phyloP scores from a whole-genome alignment of 2,888 invertebrate species.

The Charanyca ferruginea region DNA sequence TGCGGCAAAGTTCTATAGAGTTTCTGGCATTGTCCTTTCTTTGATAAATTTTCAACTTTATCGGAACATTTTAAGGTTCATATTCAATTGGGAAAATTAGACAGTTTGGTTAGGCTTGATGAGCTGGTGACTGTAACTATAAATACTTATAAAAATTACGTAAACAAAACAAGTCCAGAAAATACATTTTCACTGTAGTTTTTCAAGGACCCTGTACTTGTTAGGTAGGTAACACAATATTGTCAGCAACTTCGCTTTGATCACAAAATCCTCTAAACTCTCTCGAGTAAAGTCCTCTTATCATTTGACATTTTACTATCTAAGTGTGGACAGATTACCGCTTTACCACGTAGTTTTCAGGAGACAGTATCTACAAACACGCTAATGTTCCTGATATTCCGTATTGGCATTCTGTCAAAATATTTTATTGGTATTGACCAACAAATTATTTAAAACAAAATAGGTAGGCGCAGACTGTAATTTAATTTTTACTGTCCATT shows the following conservation, averaged over 20 bases:
- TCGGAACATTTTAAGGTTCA: no score
- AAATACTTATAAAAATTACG: neutral
- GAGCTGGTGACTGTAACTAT: no score
- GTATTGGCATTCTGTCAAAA: conserved; percentile 57
- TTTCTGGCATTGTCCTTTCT: no score
- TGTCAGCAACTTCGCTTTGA: neutral
- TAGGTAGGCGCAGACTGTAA: no score
- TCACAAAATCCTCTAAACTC: conserved; percentile 3
- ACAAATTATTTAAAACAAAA: neutral
- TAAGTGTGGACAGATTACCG: conserved; percentile 25
- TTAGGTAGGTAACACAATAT: neutral
- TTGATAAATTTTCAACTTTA: no score
- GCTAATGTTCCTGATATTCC: conserved; percentile 14
- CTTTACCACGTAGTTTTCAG: conserved; percentile 9
- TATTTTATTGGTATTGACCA: conserved; percentile 7
- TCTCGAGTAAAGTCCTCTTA: neutral
- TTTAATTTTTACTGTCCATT: neutral
- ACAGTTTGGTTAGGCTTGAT: no score
- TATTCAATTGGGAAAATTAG: no score
- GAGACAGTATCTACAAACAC: conserved; percentile 5
- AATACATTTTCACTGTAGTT: neutral
- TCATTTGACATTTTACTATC: conserved; percentile 15
- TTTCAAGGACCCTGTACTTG: neutral
- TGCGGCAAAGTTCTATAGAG: no score
- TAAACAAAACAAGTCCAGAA: neutral